Conservation (phyloP, 2,797 vertebrate species). For the Epinephelus malabaricus region DNA sequence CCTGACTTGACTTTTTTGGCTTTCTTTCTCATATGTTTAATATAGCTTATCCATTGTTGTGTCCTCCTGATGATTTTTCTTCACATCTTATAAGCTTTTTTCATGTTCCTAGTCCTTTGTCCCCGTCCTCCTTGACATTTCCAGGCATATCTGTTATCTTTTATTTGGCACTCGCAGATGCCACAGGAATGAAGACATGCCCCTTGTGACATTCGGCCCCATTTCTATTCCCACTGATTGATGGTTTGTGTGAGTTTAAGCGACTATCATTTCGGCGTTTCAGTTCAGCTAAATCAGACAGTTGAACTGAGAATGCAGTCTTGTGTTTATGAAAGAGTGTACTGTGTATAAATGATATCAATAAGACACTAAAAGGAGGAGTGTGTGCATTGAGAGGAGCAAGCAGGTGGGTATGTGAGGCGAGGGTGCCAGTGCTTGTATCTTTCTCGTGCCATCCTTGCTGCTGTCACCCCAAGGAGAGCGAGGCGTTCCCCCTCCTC, state of each 20-base stretch:
- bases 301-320: constrained; percentile 6
- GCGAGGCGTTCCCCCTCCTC: constrained; percentile 15
- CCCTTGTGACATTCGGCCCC: constrained; percentile 41
- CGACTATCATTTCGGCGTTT: constrained; percentile 9
- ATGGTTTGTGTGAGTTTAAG: constrained; percentile 16
- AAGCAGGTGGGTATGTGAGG: constrained; percentile 32
- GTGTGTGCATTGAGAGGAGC: constrained; percentile 13
- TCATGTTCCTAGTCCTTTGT: constrained; percentile 31
- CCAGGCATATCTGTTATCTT: constrained; percentile 46
- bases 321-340: constrained; percentile 25
- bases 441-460: constrained; percentile 42
- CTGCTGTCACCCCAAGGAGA: constrained; percentile 48
- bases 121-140: constrained; percentile 52
- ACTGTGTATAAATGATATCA: neutral
- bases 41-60: constrained; percentile 46
- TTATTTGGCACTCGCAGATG: constrained; percentile 50
- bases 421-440: constrained; percentile 38
- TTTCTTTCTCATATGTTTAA: constrained; percentile 16
- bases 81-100: constrained; percentile 24
- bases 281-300: constrained; percentile 14
- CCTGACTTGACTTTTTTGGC: neutral
- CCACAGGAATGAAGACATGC: constrained; percentile 45
- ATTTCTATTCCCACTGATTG: constrained; percentile 31
- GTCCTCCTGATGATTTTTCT: constrained; percentile 28
- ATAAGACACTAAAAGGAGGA: constrained; percentile 16